Conservation (phyloP, 2,113 vertebrate species). For the Calidris pugnax region DNA sequence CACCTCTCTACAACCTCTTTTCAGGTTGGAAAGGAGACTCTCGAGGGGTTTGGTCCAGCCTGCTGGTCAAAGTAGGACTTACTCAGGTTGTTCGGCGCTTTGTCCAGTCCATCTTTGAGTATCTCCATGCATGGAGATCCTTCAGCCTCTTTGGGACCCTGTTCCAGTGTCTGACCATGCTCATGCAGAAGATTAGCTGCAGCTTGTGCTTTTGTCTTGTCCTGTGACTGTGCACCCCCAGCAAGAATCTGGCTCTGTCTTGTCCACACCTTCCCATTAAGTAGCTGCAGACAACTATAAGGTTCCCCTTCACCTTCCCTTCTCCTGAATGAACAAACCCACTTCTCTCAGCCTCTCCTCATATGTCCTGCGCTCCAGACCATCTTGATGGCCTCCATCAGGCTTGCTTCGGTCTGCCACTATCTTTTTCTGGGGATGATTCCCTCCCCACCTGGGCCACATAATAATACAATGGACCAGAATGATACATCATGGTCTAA, state of each 20-base stretch:
- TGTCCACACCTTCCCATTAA: neutral
- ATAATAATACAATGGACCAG: neutral
- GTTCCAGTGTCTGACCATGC: neutral
- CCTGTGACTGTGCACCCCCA: neutral
- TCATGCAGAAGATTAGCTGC: neutral
- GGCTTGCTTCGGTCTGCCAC: neutral
- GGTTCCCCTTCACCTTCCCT: neutral
- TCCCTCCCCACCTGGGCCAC: neutral
- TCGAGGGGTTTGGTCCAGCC: neutral
- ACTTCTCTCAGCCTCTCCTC: neutral
- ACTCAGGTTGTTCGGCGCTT: neutral
- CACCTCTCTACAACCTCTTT: neutral
- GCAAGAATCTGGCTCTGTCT: neutral
- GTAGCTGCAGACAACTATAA: neutral
- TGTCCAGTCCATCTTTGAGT: neutral
- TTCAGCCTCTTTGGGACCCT: neutral
- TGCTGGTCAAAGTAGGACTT: neutral
- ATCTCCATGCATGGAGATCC: neutral
- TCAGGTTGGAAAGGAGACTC: neutral
- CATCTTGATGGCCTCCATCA: neutral
- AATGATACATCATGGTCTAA: neutral
- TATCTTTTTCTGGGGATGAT: neutral
- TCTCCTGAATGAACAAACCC: neutral
- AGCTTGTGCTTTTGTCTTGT: neutral
- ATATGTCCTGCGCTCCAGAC: neutral